A percentile compares a stretch with the other conserved stretches of the same genome.
Evolutionary conservation across 2,888 invertebrate species (phyloP).

Genomic region (Coremacera marginata): DNA sequence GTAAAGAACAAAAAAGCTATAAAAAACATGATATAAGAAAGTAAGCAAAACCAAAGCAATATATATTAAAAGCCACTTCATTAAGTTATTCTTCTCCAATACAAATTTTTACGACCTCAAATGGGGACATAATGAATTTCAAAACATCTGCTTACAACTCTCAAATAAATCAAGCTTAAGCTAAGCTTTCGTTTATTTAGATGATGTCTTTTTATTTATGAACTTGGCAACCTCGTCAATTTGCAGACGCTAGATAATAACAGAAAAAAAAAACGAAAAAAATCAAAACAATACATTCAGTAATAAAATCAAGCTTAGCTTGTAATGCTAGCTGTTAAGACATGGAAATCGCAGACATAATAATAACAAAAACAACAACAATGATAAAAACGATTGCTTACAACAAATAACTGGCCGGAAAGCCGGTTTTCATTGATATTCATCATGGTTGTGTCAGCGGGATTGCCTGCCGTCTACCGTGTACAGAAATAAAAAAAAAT

Average conservation of each 20-base stretch:
- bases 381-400: not conserved
- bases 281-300: not conserved
- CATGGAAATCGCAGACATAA: not conserved
- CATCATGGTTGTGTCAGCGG: not conserved
- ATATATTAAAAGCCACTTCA: too few relatives aligned
- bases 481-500: not conserved
- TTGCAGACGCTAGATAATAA: not conserved
- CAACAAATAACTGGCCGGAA: not conserved
- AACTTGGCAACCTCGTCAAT: not conserved
- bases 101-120: too few relatives aligned
- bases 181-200: too few relatives aligned
- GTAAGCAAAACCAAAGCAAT: too few relatives aligned
- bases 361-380: not conserved
- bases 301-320: not conserved
- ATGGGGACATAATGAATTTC: too few relatives aligned
- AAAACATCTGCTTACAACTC: too few relatives aligned
- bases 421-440: slow-evolving; percentile 13
- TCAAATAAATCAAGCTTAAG: too few relatives aligned
- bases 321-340: slow-evolving; percentile 2
- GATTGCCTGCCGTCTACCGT: not conserved
- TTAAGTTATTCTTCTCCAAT: too few relatives aligned
- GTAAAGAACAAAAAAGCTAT: too few relatives aligned
- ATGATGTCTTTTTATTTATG: too few relatives aligned
- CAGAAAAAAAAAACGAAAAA: not conserved
- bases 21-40: too few relatives aligned